phyloP scores from a whole-genome alignment of 1,140 invertebrate species.

The Orussus abietinus region DNA sequence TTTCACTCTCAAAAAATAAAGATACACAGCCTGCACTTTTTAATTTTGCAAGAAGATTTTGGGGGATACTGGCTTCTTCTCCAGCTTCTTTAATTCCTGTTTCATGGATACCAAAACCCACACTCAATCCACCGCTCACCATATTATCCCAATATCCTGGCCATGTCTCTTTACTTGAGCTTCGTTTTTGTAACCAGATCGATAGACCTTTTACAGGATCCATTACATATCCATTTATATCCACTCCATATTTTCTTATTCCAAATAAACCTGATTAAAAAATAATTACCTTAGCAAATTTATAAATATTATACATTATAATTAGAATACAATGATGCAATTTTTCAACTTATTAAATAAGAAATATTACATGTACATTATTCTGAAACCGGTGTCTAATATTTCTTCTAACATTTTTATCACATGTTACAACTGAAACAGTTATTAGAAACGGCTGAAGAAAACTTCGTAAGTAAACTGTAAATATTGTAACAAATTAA shows the following conservation, averaged over 20 bases:
- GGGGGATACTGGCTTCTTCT: constrained; percentile 86
- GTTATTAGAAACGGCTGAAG: too few species aligned
- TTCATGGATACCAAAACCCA: constrained; percentile 80
- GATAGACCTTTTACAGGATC: constrained; percentile 79
- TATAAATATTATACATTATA: too few species aligned
- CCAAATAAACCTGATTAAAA: constrained; percentile 73
- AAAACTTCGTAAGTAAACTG: too few species aligned
- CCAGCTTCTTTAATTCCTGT: constrained; percentile 89
- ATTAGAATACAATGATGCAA: too few species aligned
- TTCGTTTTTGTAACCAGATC: constrained; percentile 90
- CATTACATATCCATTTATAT: constrained; percentile 89
- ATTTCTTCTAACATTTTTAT: too few species aligned
- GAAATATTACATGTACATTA: too few species aligned
- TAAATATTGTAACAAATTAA: too few species aligned
- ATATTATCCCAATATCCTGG: constrained; percentile 94
- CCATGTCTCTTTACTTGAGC: constrained; percentile 89
- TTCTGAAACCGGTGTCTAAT: too few species aligned
- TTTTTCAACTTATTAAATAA: too few species aligned
- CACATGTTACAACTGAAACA: too few species aligned
- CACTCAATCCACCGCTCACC: constrained; percentile 87
- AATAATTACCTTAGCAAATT: too few species aligned
- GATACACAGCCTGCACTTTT: constrained; percentile 80
- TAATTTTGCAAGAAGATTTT: constrained; percentile 68
- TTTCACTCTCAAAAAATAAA: constrained; percentile 88
- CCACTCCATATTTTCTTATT: constrained; percentile 88